Evolutionary conservation across 2,797 vertebrate species (phyloP).

Genomic region (Balearica regulorum): DNA sequence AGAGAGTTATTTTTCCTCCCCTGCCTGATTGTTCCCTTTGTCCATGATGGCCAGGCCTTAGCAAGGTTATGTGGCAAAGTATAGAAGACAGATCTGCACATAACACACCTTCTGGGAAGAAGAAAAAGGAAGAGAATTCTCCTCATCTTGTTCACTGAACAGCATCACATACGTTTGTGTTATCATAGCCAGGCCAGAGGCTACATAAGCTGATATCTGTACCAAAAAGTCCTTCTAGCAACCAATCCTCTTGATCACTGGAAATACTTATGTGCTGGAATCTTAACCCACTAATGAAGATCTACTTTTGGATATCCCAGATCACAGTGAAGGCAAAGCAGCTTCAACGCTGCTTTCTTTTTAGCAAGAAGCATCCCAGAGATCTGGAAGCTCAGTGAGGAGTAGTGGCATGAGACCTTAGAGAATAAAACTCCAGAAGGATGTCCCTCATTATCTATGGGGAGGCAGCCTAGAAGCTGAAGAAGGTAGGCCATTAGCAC

Average conservation of each 20-base stretch:
- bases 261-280: background rate
- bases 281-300: background rate
- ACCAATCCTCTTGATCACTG: background rate
- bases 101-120: background rate
- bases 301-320: background rate
- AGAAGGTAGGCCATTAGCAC: background rate
- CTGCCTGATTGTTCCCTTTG: background rate
- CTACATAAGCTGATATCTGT: background rate
- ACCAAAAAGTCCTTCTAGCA: background rate
- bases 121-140: background rate
- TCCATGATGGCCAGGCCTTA: background rate
- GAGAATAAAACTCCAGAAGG: background rate
- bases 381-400: background rate
- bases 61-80: background rate
- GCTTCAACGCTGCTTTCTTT: accelerated
- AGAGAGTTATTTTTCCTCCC: background rate
- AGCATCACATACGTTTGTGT: background rate
- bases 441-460: background rate
- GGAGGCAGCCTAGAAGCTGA: background rate
- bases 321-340: background rate
- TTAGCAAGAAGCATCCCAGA: background rate
- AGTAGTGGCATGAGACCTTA: accelerated
- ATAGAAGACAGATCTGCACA: background rate
- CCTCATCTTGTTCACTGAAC: background rate
- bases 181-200: background rate